A percentile compares a stretch with the other conserved stretches of the same genome.
These are phyloP conservation scores for Huso huso DNA, from an alignment of 2,797 vertebrate genomes.

Conservation along the genomic window DNA sequence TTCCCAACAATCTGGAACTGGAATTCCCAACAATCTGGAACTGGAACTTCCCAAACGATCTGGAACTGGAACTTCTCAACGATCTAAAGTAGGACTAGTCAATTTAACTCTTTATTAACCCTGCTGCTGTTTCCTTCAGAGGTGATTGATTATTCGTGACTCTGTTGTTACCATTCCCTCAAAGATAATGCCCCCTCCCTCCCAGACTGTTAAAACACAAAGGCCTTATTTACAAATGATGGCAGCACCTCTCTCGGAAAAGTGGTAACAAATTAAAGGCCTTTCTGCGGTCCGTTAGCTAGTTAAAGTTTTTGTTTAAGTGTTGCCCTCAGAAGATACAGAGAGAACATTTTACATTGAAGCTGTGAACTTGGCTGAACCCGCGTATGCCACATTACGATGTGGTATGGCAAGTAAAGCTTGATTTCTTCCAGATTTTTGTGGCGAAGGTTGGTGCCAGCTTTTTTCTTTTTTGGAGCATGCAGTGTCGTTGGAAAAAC, in stretches of 20 bases:
- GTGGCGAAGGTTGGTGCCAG: neutral
- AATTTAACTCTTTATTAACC: too few species aligned
- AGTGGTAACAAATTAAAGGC: neutral
- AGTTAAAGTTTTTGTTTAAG: neutral
- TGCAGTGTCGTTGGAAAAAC: neutral
- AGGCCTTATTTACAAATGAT: neutral
- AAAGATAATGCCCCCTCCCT: too few species aligned
- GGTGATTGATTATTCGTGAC: too few species aligned
- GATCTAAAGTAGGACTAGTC: too few species aligned
- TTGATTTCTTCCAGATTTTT: constrained; percentile 1
- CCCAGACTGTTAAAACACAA: neutral
- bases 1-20: too few species aligned
- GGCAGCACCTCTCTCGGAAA: neutral
- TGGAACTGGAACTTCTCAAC: too few species aligned
- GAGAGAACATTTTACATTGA: neutral
- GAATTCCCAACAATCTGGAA: too few species aligned
- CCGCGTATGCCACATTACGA: neutral
- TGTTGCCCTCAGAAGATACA: neutral
- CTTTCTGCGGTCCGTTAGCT: neutral
- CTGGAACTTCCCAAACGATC: too few species aligned
- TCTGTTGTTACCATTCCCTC: too few species aligned
- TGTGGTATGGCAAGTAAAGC: neutral
- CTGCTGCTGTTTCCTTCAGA: too few species aligned
- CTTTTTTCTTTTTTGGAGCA: neutral
- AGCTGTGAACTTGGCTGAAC: constrained; percentile 2